phyloP scores from a whole-genome alignment of 2,797 vertebrate genomes.

The Heliangelus exortis region DNA sequence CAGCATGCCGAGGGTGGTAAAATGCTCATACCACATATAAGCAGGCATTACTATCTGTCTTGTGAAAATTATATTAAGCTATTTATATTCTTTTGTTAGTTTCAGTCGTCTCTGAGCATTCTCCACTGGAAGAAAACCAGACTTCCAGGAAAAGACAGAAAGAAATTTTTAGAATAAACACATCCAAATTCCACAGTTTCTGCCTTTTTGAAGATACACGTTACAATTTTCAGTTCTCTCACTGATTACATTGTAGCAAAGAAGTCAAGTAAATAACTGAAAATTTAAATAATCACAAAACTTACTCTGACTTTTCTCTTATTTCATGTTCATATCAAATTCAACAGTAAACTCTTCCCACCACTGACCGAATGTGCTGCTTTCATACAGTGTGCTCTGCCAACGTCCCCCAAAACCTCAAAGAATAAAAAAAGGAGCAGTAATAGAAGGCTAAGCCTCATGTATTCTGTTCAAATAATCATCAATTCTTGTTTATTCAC shows the following conservation, averaged over 20 bases:
- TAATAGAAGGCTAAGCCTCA: not conserved
- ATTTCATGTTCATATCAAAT: not conserved
- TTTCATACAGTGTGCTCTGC: not conserved
- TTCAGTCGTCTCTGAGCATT: not conserved
- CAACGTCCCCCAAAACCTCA: not conserved
- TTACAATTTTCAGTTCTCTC: not conserved
- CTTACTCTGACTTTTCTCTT: not conserved
- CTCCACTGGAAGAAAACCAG: not conserved
- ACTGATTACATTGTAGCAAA: not conserved
- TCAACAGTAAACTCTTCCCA: not conserved
- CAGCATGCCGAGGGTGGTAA: not conserved
- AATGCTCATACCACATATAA: not conserved
- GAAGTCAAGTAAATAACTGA: not conserved
- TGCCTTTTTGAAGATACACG: not conserved
- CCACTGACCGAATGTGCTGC: not conserved
- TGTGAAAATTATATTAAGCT: not conserved
- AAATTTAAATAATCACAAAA: slow-evolving; percentile 19
- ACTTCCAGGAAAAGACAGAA: not conserved
- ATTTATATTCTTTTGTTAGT: not conserved
- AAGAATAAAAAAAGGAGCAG: not conserved
- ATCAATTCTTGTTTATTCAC: slow-evolving; percentile 2
- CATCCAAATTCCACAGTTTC: not conserved
- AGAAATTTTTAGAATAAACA: not conserved
- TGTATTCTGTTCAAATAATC: slow-evolving; percentile 22
- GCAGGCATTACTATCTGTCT: not conserved